Evolutionary conservation across 2,113 vertebrate species (phyloP).

Genomic region (Regulus satrapa): DNA sequence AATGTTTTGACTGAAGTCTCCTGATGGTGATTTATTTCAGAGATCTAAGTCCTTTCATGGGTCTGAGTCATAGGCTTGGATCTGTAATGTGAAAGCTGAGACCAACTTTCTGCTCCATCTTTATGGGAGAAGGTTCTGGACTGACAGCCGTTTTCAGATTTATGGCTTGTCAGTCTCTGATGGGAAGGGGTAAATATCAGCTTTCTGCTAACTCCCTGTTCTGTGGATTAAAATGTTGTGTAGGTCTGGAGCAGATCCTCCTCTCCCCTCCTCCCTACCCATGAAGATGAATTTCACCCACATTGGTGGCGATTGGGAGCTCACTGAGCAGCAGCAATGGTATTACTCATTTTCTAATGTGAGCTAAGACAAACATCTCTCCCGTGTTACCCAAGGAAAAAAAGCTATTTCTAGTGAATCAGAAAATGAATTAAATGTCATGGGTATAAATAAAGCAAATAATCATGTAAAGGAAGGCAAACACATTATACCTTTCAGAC

Average conservation of each 20-base stretch:
- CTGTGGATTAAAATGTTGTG: background rate
- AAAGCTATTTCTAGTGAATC: background rate
- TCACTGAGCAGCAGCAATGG: background rate
- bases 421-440: background rate
- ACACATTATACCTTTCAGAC: background rate
- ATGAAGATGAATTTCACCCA: background rate
- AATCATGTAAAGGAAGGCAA: background rate
- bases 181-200: background rate
- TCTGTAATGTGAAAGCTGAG: background rate
- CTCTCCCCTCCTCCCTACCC: background rate
- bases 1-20: background rate
- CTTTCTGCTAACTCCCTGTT: background rate
- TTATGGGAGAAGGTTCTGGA: background rate
- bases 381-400: background rate
- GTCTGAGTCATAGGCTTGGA: background rate
- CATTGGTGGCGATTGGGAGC: background rate
- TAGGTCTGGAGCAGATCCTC: background rate
- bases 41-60: background rate
- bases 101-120: background rate
- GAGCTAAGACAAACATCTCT: background rate
- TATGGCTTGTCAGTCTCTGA: background rate
- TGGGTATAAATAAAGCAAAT: background rate
- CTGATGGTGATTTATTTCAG: background rate
- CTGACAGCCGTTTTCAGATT: background rate
- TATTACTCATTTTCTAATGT: background rate